Evolutionary conservation across 2,888 invertebrate species (phyloP).

Genomic region (Cheilosia pagana): DNA sequence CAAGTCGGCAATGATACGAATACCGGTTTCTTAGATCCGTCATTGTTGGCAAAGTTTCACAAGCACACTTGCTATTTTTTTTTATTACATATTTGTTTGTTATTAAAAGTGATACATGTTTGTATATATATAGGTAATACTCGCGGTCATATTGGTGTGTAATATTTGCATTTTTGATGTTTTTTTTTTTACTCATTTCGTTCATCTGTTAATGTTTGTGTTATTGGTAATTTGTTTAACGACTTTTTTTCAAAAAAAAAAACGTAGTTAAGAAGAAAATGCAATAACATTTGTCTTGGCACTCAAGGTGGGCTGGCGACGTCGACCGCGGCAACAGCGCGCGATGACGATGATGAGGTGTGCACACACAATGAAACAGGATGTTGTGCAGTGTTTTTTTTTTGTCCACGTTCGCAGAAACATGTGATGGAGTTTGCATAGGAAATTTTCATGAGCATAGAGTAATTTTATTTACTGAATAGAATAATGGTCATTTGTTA

Average conservation of each 20-base stretch:
- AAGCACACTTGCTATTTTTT: conserved; percentile 43
- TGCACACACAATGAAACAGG: conserved; percentile 68
- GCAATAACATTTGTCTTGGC: conserved; percentile 65
- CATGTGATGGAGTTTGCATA: conserved; percentile 48
- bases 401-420: conserved; percentile 26
- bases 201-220: conserved; percentile 25
- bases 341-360: conserved; percentile 49
- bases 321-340: conserved; percentile 6
- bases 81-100: conserved; percentile 60
- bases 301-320: conserved; percentile 64
- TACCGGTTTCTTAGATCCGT: conserved; percentile 72
- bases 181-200: conserved; percentile 22
- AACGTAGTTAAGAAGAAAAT: conserved; percentile 24
- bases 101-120: conserved; percentile 61
- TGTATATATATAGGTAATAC: conserved; percentile 3
- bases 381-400: conserved; percentile 40
- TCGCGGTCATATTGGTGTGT: conserved; percentile 44
- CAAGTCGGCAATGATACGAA: conserved; percentile 53
- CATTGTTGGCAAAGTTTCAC: conserved; percentile 70
- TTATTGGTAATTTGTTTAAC: conserved; percentile 21
- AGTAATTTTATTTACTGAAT: conserved; percentile 49
- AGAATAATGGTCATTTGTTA: conserved; percentile 25
- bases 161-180: conserved; percentile 51
- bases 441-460: conserved; percentile 45
- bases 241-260: conserved; percentile 29